phyloP scores from a whole-genome alignment of 2,797 vertebrate genomes.

The Nyctalus aviator region DNA sequence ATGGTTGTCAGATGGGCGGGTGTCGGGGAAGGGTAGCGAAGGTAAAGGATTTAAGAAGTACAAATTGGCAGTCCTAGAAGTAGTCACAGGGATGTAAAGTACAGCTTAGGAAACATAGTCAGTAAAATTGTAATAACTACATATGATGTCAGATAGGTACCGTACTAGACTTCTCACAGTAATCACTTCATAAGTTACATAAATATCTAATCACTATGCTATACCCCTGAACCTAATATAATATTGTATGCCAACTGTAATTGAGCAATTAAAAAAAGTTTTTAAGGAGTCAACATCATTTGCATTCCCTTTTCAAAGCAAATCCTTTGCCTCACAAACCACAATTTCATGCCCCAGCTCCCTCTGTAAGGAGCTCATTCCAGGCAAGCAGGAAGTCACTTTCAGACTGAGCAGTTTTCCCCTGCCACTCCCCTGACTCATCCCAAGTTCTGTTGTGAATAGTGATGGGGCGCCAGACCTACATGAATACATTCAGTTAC shows the following conservation, averaged over 20 bases:
- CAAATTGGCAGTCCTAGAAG: not conserved
- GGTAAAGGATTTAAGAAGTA: not conserved
- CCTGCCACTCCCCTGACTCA: conserved; percentile 60
- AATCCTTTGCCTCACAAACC: conserved; percentile 50
- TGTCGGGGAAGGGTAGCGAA: not conserved
- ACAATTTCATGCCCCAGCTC: conserved; percentile 58
- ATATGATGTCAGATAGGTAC: not conserved
- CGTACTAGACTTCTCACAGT: not conserved
- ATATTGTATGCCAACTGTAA: not conserved
- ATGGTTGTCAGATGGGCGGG: not conserved
- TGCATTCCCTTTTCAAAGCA: conserved; percentile 35
- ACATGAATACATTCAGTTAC: not conserved
- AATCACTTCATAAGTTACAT: not conserved
- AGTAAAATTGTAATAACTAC: not conserved
- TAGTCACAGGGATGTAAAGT: not conserved
- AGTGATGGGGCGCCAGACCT: not conserved
- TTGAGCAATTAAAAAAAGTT: not conserved
- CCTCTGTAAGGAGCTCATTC: conserved; percentile 50
- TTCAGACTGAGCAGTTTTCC: conserved; percentile 47
- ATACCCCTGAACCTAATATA: not conserved
- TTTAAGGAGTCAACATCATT: conserved; percentile 53
- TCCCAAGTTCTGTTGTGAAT: not conserved
- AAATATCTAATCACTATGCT: not conserved
- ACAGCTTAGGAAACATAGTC: not conserved
- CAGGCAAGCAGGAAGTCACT: conserved; percentile 61